A percentile compares a stretch with the other conserved stretches of the same genome.
These are phyloP conservation scores for Rhyacophila brunnea DNA, from an alignment of 1,140 invertebrate genomes.

Conservation along the genomic window DNA sequence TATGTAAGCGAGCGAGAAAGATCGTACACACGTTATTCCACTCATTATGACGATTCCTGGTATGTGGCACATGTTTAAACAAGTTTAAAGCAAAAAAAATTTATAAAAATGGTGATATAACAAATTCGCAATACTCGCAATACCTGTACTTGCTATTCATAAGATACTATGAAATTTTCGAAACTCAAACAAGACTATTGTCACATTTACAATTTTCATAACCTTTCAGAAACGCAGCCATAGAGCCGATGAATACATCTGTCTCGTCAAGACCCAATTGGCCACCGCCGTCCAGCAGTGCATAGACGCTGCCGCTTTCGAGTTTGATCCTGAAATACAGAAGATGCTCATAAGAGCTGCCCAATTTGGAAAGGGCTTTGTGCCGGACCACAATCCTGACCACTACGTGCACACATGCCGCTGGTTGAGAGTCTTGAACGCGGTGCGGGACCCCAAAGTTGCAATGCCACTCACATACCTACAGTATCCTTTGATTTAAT, in stretches of 20 bases:
- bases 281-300: conserved; percentile 82
- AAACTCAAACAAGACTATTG: no score
- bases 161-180: no score
- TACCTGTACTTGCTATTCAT: no score
- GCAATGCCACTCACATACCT: conserved; percentile 88
- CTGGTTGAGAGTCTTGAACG: conserved; percentile 86
- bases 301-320: conserved; percentile 87
- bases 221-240: conserved; percentile 81
- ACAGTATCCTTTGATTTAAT: conserved; percentile 84
- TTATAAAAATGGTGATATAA: no score
- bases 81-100: no score
- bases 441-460: conserved; percentile 80
- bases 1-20: no score
- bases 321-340: conserved; percentile 83
- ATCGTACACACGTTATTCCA: no score
- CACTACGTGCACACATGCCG: conserved; percentile 87
- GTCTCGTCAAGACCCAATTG: conserved; percentile 79
- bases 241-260: conserved; percentile 90
- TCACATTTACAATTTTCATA: no score
- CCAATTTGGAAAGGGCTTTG: conserved; percentile 93
- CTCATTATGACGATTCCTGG: no score
- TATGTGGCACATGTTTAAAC: no score
- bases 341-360: conserved; percentile 89
- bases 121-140: no score
- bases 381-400: conserved; percentile 74